These are phyloP conservation scores for Leucophenga montana DNA, from an alignment of 2,888 invertebrate genomes.

Conservation along the genomic window DNA sequence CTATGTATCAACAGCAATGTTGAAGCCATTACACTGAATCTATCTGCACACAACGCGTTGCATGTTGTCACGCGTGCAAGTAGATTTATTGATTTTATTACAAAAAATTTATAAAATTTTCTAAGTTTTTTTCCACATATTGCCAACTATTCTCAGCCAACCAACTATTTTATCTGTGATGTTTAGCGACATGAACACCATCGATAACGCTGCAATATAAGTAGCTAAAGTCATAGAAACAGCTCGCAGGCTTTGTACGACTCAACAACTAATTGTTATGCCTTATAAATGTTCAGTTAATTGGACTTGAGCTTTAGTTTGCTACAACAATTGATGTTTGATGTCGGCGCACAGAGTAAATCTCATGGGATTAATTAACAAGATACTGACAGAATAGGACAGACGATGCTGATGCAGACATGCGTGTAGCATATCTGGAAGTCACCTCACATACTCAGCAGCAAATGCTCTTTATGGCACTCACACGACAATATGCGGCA, in stretches of 20 bases:
- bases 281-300: slow-evolving; percentile 23
- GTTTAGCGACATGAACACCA: too few species aligned
- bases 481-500: too few species aligned
- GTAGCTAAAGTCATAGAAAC: too few species aligned
- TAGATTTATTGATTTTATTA: slow-evolving; percentile 21
- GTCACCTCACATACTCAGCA: not conserved
- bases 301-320: slow-evolving; percentile 3
- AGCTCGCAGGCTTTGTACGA: too few species aligned
- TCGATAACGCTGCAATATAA: too few species aligned
- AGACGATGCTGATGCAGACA: not conserved
- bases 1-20: too few species aligned
- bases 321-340: too few species aligned
- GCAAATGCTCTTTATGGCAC: too few species aligned
- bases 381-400: not conserved
- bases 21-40: too few species aligned
- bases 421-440: not conserved
- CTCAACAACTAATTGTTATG: slow-evolving; percentile 20
- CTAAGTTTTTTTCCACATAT: too few species aligned
- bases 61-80: slow-evolving; percentile 15
- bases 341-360: slow-evolving; percentile 11
- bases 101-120: not conserved
- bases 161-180: too few species aligned
- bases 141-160: too few species aligned
- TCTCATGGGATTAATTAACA: slow-evolving; percentile 25
- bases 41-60: not conserved